These are phyloP conservation scores for Semnornis frantzii DNA, from an alignment of 2,113 vertebrate genomes.

Conservation along the genomic window DNA sequence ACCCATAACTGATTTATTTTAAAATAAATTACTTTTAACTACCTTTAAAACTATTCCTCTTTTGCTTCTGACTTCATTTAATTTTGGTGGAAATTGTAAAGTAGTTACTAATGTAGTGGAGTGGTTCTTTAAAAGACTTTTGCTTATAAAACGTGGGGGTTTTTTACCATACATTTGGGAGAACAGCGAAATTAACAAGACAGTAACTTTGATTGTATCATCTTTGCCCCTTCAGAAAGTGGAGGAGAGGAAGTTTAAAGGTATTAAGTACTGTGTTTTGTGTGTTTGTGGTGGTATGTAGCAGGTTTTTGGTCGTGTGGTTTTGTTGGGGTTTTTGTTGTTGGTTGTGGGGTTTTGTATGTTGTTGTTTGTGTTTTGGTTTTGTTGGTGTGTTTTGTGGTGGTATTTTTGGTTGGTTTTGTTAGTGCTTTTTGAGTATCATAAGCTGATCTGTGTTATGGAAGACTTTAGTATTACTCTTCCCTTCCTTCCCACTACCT, in stretches of 20 bases:
- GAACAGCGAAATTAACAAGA: not conserved
- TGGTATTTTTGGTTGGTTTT: not conserved
- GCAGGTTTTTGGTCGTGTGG: too few relatives aligned
- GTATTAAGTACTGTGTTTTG: not conserved
- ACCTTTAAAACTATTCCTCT: not conserved
- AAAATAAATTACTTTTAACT: conserved; percentile 61
- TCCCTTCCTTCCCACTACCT: not conserved
- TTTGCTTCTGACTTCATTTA: not conserved
- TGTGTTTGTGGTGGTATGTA: not conserved
- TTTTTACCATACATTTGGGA: not conserved
- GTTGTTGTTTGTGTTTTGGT: not conserved
- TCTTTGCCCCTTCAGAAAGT: not conserved
- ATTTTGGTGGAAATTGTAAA: not conserved
- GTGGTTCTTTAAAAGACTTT: not conserved
- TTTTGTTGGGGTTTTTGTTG: not conserved
- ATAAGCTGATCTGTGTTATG: not conserved
- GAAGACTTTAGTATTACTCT: not conserved
- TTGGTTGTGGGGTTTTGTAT: not conserved
- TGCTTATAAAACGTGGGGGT: not conserved
- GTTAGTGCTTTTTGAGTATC: not conserved
- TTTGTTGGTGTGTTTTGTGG: too few relatives aligned
- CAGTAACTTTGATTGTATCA: not conserved
- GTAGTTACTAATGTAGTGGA: not conserved
- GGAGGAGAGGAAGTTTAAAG: not conserved
- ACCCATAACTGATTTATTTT: conserved; percentile 63